Base-by-base conservation (phyloP, 2,797 vertebrate species). In the Ptychadena robeensis region DNA sequence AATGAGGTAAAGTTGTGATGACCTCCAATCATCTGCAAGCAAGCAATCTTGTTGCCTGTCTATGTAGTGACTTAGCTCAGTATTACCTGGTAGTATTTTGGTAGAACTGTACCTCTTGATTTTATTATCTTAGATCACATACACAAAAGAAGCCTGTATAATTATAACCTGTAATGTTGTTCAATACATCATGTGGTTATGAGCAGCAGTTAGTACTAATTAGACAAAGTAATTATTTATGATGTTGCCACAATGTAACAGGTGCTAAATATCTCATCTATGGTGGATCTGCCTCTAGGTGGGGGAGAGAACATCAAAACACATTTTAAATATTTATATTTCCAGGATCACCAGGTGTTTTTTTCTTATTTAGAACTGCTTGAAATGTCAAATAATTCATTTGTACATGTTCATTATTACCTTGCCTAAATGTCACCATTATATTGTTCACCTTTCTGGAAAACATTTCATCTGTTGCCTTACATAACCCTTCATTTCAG, bases 251-350 rank as follows among this genome's bases (percentile, higher is more conserved):
- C 72, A 68, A 30, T 61, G 59, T 57, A 75, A 66, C 66, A 80
- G 67, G 65, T 79, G 66, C 53, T 71, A 22, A 27, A 76, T 34
- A 76, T 44, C 10, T 63, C 44, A 22, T 77, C 31, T 57, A 76
- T n/a, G 44, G 31, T 71, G 38, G 25, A 77, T 83, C 15, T 65
- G 14, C 64, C 44, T 63, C 59, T 78, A 18, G 40, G 59, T 65
- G 57, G 67, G 38, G n/a, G 57, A 66, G 34, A 64, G 32, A 74
- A 74, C 73, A 83, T 83, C 38, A 83, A 78, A 77, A 65, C 59
- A 79, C 68, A 53, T 73, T 83, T 83, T 78, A 83, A 78, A 83
- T 78, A 76, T 83, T 72, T 57, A 83, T 83, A 71, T 78, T 82
- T 77, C 40, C 32, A 83, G 38, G 35, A 72, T 78, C 81, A 83